These are phyloP conservation scores for Chrysemys picta DNA, from an alignment of 2,113 vertebrate species.

Conservation along the genomic window DNA sequence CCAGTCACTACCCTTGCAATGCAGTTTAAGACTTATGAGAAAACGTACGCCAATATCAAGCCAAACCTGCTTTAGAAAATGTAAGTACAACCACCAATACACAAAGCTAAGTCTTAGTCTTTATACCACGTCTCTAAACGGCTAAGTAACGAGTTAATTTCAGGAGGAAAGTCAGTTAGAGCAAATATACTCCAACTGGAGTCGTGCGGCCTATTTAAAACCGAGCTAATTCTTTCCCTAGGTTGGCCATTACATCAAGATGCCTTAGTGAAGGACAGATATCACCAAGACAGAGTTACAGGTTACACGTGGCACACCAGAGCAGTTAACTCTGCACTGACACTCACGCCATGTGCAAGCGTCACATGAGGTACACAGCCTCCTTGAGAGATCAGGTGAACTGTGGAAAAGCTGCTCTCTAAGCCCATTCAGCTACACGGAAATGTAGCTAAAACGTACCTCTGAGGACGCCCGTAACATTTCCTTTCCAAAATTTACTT, in stretches of 20 bases:
- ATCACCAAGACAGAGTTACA: background rate
- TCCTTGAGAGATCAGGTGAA: accelerated
- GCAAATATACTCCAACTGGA: background rate
- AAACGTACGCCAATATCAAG: background rate
- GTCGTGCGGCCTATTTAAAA: conserved; percentile 41
- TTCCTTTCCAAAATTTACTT: background rate
- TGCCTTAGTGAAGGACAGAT: background rate
- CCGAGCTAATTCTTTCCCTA: background rate
- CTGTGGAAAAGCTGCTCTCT: background rate
- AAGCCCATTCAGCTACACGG: background rate
- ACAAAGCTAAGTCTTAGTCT: conserved; percentile 13
- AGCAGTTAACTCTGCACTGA: accelerated
- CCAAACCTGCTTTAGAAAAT: background rate
- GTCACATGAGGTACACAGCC: background rate
- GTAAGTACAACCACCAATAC: conserved; percentile 49
- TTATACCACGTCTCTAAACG: conserved; percentile 16
- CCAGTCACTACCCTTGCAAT: background rate
- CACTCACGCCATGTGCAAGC: background rate
- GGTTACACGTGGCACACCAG: background rate
- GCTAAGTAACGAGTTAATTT: conserved; percentile 57
- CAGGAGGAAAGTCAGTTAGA: background rate
- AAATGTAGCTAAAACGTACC: background rate
- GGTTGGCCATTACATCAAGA: background rate
- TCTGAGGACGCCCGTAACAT: background rate
- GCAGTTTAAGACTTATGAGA: conserved; percentile 3